These are phyloP conservation scores for Erpobdella octoculata DNA, from an alignment of 2,888 invertebrate genomes.

Conservation along the genomic window DNA sequence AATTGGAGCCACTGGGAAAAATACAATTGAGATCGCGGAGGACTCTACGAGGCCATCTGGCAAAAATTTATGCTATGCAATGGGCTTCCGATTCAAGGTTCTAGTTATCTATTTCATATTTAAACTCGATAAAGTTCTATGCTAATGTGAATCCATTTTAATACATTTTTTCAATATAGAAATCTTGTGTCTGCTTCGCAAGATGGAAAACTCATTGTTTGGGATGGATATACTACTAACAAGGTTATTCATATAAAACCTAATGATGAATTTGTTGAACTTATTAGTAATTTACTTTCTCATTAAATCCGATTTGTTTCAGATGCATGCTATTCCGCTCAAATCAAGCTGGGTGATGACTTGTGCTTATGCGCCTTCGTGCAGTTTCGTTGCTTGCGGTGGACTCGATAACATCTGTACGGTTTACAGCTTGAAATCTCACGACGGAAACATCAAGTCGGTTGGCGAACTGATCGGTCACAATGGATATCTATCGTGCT, in stretches of 20 bases:
- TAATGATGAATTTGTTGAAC: neutral
- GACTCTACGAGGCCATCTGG: conserved; percentile 95
- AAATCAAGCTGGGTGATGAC: conserved; percentile 99
- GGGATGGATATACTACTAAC: conserved; percentile 99
- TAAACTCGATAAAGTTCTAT: neutral
- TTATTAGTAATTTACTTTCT: neutral
- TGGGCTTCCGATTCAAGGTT: conserved; percentile 95
- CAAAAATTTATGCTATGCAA: conserved; percentile 99
- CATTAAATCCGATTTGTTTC: too few species aligned
- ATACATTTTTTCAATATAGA: conserved; percentile 57
- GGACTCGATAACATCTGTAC: conserved; percentile 99
- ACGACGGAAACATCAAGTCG: conserved; percentile 91
- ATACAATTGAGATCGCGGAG: conserved; percentile 99
- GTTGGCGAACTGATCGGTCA: conserved; percentile 97
- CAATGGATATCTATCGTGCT: conserved; percentile 98
- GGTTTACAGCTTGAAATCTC: conserved; percentile 61
- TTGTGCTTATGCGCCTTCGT: conserved; percentile 98
- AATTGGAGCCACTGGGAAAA: conserved; percentile 94
- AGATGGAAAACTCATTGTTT: conserved; percentile 99
- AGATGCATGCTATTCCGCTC: conserved; percentile 90
- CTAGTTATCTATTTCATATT: neutral
- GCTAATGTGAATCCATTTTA: neutral
- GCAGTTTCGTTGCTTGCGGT: conserved; percentile 97
- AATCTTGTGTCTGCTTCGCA: conserved; percentile 98
- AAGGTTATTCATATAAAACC: conserved; percentile 61